A percentile compares a stretch with the other conserved stretches of the same genome.
Conservation (phyloP, 2,113 vertebrate genomes). For the Corydoras sp. region DNA sequence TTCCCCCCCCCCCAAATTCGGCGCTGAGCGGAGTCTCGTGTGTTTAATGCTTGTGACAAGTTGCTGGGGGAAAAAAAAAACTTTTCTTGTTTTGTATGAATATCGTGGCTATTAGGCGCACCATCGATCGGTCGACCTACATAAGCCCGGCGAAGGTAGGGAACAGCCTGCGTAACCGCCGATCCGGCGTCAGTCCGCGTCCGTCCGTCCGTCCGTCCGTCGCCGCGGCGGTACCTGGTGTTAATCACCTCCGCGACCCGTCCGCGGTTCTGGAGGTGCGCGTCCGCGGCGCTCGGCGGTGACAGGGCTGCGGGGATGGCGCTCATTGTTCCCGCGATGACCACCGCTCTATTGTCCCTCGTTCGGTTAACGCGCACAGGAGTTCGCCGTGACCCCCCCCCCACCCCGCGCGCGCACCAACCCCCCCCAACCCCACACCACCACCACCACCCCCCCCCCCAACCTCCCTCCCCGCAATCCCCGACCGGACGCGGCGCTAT, state of each 20-base stretch:
- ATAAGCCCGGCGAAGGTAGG: not conserved
- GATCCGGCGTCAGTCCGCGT: not conserved
- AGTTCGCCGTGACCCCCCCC: conserved; percentile 40
- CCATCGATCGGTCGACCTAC: not conserved
- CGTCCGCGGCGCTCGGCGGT: not conserved
- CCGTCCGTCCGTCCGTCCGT: no score
- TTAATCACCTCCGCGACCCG: no score
- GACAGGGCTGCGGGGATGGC: not conserved
- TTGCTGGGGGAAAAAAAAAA: conserved; percentile 5
- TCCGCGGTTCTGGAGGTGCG: no score
- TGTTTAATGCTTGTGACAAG: not conserved
- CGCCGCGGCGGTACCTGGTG: no score
- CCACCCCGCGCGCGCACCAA: no score
- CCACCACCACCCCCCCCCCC: not conserved
- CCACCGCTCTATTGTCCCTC: conserved; percentile 41
- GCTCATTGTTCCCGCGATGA: conserved; percentile 39
- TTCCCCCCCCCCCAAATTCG: not conserved
- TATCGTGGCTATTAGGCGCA: not conserved
- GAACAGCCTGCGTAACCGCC: not conserved
- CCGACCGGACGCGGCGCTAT: conserved; percentile 42
- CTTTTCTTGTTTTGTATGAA: conserved; percentile 2
- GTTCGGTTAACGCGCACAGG: conserved; percentile 26
- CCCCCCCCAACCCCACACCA: no score
- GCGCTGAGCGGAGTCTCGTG: not conserved
- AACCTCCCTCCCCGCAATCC: conserved; percentile 33